Base-by-base conservation (phyloP, 2,797 vertebrate genomes). In the Sebastes vulpes region DNA sequence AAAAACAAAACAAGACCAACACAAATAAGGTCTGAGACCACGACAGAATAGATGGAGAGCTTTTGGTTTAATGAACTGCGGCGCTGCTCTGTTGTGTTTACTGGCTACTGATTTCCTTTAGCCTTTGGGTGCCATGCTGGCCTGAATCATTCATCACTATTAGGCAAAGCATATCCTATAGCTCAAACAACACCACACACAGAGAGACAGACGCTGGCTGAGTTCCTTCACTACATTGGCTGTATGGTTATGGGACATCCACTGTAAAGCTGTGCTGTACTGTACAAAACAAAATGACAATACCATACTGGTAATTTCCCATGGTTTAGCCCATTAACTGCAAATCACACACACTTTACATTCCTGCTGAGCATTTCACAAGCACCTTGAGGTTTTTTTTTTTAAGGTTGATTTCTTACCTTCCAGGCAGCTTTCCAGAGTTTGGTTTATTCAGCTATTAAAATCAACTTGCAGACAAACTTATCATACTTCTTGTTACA, bases 91-190 rank as follows among this genome's bases (percentile, higher is more conserved):
- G 64, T 75, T 90, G 73, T 82, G 80, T 91, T 77, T 64, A 79
- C 60, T 65, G 76, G 71, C 73, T 71, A 77, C 83, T 83, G 90
- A 90, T 92, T 91, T 92, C 81, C 85, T 83, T 92, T 93, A 82
- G 88, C 91, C 87, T 89, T 77, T 79, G 78, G 79, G 50, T 65
- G 54, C 59, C 72, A 57, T 5, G 74, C 57, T 82, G 75, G 68
- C 79, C 82, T 56, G 75, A 42, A 79, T 70, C 86, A 90, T 93
- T 87, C 77, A 89, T 89, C 89, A 88, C 77, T 50, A 89, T 91
- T 88, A 92, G 64, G n/a, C 10, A 12, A 75, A 38, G 54, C 57
- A 35, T 35, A 38, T 64, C 53, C 53, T 4, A 59, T n/a, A n/a
- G 69, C 59, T 72, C 74, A 61, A 18, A 50, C 46, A 85, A 23